Conservation (phyloP, 2,113 vertebrate genomes). For the Rattus norvegicus region DNA sequence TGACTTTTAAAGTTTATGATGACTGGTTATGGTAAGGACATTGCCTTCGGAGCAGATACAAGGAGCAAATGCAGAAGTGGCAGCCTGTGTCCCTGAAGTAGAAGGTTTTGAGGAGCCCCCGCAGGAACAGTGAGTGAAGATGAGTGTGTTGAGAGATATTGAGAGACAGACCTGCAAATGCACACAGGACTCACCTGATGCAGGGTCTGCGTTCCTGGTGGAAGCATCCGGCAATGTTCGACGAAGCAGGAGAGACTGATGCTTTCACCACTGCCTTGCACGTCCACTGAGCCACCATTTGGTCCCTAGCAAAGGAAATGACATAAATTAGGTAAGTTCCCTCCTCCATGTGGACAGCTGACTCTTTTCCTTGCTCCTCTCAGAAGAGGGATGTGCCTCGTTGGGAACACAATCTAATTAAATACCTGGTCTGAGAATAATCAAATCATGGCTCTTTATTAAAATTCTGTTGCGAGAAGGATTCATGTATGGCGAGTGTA, state of each 20-base stretch:
- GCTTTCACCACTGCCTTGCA: rapidly evolving
- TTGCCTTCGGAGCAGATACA: neutral
- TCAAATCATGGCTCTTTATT: neutral
- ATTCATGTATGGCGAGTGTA: rapidly evolving
- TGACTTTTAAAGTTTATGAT: neutral
- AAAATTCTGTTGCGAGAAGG: neutral
- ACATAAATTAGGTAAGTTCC: conserved; percentile 8
- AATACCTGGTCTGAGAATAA: conserved; percentile 18
- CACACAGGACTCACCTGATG: neutral
- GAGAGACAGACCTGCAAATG: neutral
- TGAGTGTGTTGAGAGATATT: neutral
- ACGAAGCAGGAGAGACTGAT: rapidly evolving
- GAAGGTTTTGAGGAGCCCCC: rapidly evolving
- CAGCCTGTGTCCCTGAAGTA: rapidly evolving
- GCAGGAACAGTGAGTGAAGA: too few species aligned
- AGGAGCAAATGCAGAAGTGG: neutral
- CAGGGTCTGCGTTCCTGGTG: neutral
- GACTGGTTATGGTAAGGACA: too few species aligned
- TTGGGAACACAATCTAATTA: neutral
- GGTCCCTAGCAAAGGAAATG: conserved; percentile 18
- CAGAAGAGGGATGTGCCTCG: conserved; percentile 21
- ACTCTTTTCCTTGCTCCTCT: conserved; percentile 37
- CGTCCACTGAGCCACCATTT: neutral
- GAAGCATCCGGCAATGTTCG: neutral
- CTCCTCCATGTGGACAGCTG: neutral